Conservation (phyloP, 1,140 invertebrate genomes). For the Teleogryllus occipitalis region DNA sequence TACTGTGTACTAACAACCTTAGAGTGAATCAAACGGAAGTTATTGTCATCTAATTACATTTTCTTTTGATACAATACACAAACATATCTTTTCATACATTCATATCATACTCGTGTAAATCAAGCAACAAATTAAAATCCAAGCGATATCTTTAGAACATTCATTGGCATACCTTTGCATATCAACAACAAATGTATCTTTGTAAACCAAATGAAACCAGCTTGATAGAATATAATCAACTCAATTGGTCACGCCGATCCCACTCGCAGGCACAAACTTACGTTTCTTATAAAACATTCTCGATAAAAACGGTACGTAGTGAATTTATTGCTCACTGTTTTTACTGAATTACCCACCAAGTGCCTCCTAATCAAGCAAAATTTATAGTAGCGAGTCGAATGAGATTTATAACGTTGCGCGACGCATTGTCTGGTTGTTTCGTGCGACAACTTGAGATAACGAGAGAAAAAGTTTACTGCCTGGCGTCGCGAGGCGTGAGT, state of each 20-base stretch:
- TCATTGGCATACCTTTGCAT: neutral
- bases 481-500: neutral
- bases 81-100: too few species aligned
- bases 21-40: too few species aligned
- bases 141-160: too few species aligned
- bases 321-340: neutral
- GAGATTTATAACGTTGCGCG: neutral
- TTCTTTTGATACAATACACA: too few species aligned
- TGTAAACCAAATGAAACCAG: neutral
- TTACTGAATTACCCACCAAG: neutral
- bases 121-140: too few species aligned
- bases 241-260: neutral
- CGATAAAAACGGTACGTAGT: neutral
- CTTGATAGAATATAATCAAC: neutral
- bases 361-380: neutral
- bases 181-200: neutral
- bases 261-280: neutral
- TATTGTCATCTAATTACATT: too few species aligned
- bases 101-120: too few species aligned
- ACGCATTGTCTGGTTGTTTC: neutral
- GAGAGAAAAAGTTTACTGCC: neutral
- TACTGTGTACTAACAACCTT: too few species aligned
- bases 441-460: neutral
- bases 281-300: neutral
- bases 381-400: slow-evolving; percentile 1